phyloP scores from a whole-genome alignment of 2,797 vertebrate genomes.

The Peromyscus melanophrys region DNA sequence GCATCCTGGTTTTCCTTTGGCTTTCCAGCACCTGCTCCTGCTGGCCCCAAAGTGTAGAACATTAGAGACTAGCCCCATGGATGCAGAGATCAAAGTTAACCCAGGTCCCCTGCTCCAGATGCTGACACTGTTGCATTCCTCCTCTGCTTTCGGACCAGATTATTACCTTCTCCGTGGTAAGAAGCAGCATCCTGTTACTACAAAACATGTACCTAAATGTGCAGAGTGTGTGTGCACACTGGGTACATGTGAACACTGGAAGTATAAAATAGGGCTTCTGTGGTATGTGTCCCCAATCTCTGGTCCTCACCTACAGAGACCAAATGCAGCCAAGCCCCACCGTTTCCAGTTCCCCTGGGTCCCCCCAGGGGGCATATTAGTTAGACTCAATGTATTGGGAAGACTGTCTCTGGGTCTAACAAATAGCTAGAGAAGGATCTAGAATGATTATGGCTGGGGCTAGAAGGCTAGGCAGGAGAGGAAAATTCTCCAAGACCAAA shows the following conservation, averaged over 20 bases:
- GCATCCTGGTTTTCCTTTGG: background rate
- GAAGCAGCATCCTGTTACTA: background rate
- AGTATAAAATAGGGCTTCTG: background rate
- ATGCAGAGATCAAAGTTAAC: constrained; percentile 3
- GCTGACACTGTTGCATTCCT: background rate
- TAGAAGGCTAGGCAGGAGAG: background rate
- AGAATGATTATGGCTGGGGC: constrained; percentile 56
- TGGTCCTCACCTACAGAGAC: background rate
- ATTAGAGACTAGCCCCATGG: background rate
- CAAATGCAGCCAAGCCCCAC: background rate
- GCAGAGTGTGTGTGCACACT: background rate
- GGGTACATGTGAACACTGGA: background rate
- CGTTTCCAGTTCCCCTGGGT: background rate
- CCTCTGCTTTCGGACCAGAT: background rate
- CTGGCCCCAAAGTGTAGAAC: background rate
- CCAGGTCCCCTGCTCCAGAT: background rate
- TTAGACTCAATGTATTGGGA: background rate
- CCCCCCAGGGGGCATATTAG: background rate
- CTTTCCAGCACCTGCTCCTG: background rate
- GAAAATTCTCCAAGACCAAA: constrained; percentile 48
- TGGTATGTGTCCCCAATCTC: background rate
- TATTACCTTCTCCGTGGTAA: background rate
- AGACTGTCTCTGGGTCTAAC: background rate
- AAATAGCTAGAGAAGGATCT: constrained; percentile 53
- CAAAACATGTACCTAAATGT: background rate